A percentile compares a stretch with the other conserved stretches of the same genome.
These are phyloP conservation scores for Aphelinus atriplicis DNA, from an alignment of 1,140 invertebrate species.

Conservation along the genomic window DNA sequence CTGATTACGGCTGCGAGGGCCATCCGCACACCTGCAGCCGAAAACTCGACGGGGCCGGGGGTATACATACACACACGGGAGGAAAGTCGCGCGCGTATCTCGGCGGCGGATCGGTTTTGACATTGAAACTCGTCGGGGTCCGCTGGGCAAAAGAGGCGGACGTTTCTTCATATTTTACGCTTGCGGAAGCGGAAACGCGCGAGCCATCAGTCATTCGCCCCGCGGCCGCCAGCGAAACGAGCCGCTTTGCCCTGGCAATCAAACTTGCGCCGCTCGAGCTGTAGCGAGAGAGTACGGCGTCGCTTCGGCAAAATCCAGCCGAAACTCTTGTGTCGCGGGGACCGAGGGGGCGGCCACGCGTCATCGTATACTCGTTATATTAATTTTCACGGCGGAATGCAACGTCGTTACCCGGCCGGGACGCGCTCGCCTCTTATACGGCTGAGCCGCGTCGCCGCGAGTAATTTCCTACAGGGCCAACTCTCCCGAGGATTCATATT, in stretches of 20 bases:
- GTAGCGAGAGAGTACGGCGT: too few relatives aligned
- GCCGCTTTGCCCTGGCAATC: conserved; percentile 45
- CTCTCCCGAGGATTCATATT: conserved; percentile 32
- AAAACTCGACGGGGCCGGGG: not conserved
- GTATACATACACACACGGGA: not conserved
- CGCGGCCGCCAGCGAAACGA: conserved; percentile 18
- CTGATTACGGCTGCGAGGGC: not conserved
- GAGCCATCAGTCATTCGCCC: conserved; percentile 35
- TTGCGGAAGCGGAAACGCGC: conserved; percentile 38
- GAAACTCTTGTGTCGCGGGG: too few relatives aligned
- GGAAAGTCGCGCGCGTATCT: not conserved
- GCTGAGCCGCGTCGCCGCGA: conserved; percentile 19
- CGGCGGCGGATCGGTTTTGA: not conserved
- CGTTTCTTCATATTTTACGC: conserved; percentile 28
- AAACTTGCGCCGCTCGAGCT: conserved; percentile 24
- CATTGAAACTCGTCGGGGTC: conserved; percentile 21
- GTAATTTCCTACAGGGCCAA: conserved; percentile 23
- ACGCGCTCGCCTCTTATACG: conserved; percentile 26
- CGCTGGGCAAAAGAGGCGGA: not conserved
- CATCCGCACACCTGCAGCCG: not conserved
- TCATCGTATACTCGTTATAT: too few relatives aligned
- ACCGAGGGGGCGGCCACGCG: too few relatives aligned
- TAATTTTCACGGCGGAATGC: too few relatives aligned
- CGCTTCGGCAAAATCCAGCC: too few relatives aligned
- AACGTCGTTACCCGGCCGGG: too few relatives aligned